Percentiles rank a stretch among this genome's conserved stretches.
These are phyloP conservation scores for Climacteris rufus DNA, from an alignment of 2,113 vertebrate genomes.

Conservation along the genomic window DNA sequence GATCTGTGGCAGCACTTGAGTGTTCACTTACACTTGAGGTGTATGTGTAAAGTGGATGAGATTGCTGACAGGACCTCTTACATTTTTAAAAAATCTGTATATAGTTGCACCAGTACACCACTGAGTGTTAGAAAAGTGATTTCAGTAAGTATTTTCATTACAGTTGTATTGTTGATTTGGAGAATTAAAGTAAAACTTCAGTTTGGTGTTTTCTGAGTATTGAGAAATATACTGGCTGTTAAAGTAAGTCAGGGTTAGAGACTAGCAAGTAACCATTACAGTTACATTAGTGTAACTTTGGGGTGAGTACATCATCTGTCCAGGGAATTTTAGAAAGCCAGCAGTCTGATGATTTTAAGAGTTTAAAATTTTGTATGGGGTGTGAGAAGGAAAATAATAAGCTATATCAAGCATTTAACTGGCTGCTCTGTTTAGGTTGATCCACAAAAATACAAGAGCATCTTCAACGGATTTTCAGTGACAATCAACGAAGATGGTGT, in stretches of 20 bases:
- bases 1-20: neutral
- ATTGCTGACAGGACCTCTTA: neutral
- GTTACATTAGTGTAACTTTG: neutral
- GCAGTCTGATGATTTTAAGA: neutral
- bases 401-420: neutral
- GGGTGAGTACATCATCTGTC: rapidly evolving
- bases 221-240: neutral
- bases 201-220: neutral
- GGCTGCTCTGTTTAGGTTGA: slow-evolving; percentile 78
- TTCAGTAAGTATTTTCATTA: neutral
- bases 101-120: neutral
- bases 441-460: slow-evolving; percentile 93
- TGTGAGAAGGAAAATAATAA: neutral
- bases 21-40: neutral
- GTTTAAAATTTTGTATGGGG: rapidly evolving
- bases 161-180: neutral
- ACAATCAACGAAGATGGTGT: slow-evolving; percentile 92
- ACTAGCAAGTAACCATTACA: neutral
- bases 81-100: neutral
- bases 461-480: slow-evolving; percentile 91
- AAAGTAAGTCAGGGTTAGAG: neutral
- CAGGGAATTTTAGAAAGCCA: neutral
- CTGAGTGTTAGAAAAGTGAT: neutral
- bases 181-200: neutral
- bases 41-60: neutral